Evolutionary conservation across 2,797 vertebrate species (phyloP).

Genomic region (Zalophus californianus): DNA sequence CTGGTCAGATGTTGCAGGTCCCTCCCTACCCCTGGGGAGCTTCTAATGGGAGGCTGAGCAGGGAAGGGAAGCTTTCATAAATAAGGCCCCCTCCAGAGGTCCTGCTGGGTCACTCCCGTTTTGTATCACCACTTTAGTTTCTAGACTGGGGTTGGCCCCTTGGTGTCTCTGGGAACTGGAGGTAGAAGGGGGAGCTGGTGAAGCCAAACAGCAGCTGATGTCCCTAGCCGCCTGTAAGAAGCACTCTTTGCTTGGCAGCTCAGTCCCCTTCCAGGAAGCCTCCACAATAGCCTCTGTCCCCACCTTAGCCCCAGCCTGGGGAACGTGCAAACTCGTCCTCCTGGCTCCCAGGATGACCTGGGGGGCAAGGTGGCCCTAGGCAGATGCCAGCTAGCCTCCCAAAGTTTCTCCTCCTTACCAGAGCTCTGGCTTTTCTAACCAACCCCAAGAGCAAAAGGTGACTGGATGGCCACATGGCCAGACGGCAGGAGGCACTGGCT

Average conservation of each 20-base stretch:
- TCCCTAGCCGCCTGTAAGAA: background rate
- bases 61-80: conserved; percentile 55
- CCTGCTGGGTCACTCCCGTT: background rate
- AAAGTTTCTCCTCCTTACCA: background rate
- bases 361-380: background rate
- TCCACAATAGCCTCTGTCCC: background rate
- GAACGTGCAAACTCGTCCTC: background rate
- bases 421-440: conserved; percentile 24
- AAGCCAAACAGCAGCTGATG: conserved; percentile 16
- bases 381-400: background rate
- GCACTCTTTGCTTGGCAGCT: background rate
- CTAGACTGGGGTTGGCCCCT: background rate
- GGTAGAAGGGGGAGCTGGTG: background rate
- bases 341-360: background rate
- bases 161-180: background rate
- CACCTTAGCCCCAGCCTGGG: background rate
- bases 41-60: conserved; percentile 44
- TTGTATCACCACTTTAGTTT: background rate
- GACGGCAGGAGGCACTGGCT: background rate
- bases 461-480: background rate
- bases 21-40: conserved; percentile 37
- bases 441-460: conserved; percentile 20
- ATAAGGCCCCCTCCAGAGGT: conserved; percentile 34
- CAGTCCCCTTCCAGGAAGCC: background rate
- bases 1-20: conserved; percentile 65